phyloP scores from a whole-genome alignment of 2,888 invertebrate genomes.

The Neocrepidodera transversa region DNA sequence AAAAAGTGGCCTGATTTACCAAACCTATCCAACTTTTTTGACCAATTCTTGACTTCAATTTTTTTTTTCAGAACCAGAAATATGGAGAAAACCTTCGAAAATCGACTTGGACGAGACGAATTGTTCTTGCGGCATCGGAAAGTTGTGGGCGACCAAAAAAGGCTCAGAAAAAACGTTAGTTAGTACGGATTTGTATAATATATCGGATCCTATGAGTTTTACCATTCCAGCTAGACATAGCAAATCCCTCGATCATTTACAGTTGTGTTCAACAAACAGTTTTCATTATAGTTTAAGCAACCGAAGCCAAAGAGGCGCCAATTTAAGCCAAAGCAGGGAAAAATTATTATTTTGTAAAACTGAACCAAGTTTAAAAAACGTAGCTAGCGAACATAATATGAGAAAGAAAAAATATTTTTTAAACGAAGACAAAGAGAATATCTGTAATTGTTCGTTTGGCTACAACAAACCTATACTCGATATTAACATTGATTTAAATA shows the following conservation, averaged over 20 bases:
- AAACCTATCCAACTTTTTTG: no score
- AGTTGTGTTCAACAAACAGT: slow-evolving; percentile 58
- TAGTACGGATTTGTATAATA: slow-evolving; percentile 38
- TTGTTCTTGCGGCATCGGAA: slow-evolving; percentile 50
- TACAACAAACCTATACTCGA: slow-evolving; percentile 21
- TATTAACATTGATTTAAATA: slow-evolving; percentile 27
- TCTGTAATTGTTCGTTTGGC: slow-evolving; percentile 38
- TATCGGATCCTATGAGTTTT: slow-evolving; percentile 40
- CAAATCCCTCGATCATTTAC: slow-evolving; percentile 81
- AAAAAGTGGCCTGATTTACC: no score
- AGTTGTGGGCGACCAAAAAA: slow-evolving; percentile 45
- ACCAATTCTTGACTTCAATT: no score
- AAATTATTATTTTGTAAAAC: slow-evolving; percentile 39
- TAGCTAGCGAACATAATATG: slow-evolving; percentile 50
- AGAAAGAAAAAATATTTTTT: slow-evolving; percentile 36
- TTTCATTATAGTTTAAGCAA: slow-evolving; percentile 50
- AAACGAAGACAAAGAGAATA: slow-evolving; percentile 35
- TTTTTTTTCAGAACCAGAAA: slow-evolving; percentile 16
- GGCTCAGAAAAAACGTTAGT: slow-evolving; percentile 43
- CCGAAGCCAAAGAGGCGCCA: slow-evolving; percentile 29
- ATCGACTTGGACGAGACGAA: slow-evolving; percentile 44
- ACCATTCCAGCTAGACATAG: slow-evolving; percentile 68
- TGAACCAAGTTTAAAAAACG: slow-evolving; percentile 44
- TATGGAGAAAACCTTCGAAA: slow-evolving; percentile 41
- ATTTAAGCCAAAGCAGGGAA: slow-evolving; percentile 16